Percentiles rank a stretch among this genome's conserved stretches.
phyloP scores from a whole-genome alignment of 1,140 invertebrate genomes.

The Papilio machaon region DNA sequence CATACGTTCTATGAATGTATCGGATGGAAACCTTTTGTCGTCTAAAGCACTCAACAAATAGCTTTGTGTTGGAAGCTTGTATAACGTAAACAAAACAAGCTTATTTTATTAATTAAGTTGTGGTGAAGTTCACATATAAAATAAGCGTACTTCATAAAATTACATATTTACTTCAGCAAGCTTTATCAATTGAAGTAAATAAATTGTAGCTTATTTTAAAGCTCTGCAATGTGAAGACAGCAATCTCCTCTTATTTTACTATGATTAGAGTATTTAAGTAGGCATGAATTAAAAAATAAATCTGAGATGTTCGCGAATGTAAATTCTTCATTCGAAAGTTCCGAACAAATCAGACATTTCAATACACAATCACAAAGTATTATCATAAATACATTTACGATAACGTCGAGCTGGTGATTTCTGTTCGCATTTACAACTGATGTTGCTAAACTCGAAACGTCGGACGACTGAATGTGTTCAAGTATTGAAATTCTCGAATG shows the following conservation, averaged over 20 bases:
- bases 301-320: not conserved
- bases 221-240: too few relatives aligned
- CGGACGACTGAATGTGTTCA: slow-evolving; percentile 14
- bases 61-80: slow-evolving; percentile 19
- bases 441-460: not conserved
- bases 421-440: slow-evolving; percentile 13
- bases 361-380: not conserved
- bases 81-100: not conserved
- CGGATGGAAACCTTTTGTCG: not conserved
- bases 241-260: too few relatives aligned
- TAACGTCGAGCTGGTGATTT: not conserved
- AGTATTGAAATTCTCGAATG: slow-evolving; percentile 29
- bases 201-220: too few relatives aligned
- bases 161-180: too few relatives aligned
- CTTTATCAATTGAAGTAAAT: too few relatives aligned
- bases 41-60: not conserved
- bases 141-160: not conserved
- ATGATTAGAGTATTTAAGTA: too few relatives aligned
- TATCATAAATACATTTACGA: slow-evolving; percentile 22
- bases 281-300: not conserved
- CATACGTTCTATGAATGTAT: not conserved
- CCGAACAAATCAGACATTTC: not conserved
- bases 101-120: slow-evolving; percentile 16
- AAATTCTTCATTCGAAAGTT: not conserved
- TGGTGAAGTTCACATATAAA: not conserved